Conservation (phyloP, 2,888 invertebrate species). For the Leucozona laternaria region DNA sequence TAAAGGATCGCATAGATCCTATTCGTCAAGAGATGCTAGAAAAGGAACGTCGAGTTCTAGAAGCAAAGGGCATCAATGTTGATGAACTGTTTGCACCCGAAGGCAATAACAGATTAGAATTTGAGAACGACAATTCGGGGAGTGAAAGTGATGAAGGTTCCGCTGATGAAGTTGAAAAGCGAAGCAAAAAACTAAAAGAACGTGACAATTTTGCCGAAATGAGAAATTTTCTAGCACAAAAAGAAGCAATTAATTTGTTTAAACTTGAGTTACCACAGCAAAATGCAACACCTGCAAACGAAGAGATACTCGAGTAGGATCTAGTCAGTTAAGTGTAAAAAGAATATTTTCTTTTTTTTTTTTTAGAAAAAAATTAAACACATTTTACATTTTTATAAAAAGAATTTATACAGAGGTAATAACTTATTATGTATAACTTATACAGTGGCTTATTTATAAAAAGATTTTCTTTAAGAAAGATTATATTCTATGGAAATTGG, state of each 20-base stretch:
- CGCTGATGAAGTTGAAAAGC: conserved; percentile 79
- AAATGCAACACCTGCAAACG: conserved; percentile 37
- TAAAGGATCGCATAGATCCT: conserved; percentile 83
- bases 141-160: conserved; percentile 77
- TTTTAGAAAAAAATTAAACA: no score
- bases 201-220: conserved; percentile 82
- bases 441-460: no score
- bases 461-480: no score
- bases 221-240: conserved; percentile 82
- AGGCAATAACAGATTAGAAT: neutral
- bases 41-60: conserved; percentile 81
- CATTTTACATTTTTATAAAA: no score
- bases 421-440: no score
- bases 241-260: conserved; percentile 82
- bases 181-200: conserved; percentile 79
- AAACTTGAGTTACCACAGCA: conserved; percentile 59
- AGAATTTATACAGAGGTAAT: no score
- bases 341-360: no score
- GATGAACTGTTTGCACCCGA: conserved; percentile 79
- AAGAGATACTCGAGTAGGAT: conserved; percentile 66
- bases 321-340: neutral
- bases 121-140: conserved; percentile 39
- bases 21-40: conserved; percentile 82
- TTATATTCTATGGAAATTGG: no score
- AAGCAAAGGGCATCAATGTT: conserved; percentile 83